These are phyloP conservation scores for Pteropus rufus DNA, from an alignment of 2,797 vertebrate genomes.

Conservation along the genomic window DNA sequence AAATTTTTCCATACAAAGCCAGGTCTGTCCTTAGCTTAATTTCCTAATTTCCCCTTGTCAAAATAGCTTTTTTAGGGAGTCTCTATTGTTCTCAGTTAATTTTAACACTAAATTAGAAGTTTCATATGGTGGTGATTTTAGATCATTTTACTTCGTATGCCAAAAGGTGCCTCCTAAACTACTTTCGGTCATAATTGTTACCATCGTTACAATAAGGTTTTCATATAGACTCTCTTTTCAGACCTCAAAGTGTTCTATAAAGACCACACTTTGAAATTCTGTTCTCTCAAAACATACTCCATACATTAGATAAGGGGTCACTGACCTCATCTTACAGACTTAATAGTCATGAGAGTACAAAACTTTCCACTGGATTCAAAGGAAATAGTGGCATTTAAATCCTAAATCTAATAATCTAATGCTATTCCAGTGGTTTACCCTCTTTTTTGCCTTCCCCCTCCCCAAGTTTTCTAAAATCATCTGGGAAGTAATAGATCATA, in stretches of 20 bases:
- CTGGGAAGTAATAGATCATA: conserved; percentile 72
- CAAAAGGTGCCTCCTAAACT: conserved; percentile 36
- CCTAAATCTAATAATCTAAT: conserved; percentile 65
- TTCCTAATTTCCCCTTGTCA: conserved; percentile 57
- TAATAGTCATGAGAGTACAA: not conserved
- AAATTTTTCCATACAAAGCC: conserved; percentile 38
- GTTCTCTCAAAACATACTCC: conserved; percentile 61
- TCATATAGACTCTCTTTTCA: conserved; percentile 44
- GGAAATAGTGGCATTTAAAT: conserved; percentile 60
- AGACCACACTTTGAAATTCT: conserved; percentile 58
- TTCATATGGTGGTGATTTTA: conserved; percentile 62
- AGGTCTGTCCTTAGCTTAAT: conserved; percentile 34
- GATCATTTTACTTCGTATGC: conserved; percentile 41
- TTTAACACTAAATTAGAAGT: conserved; percentile 67
- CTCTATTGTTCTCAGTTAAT: conserved; percentile 58
- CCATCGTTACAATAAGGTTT: conserved; percentile 55
- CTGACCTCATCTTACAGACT: conserved; percentile 56
- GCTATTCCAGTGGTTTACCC: conserved; percentile 56
- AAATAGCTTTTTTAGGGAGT: conserved; percentile 48
- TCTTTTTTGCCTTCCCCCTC: not conserved
- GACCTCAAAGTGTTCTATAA: conserved; percentile 57
- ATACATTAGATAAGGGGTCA: conserved; percentile 64
- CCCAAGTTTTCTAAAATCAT: conserved; percentile 64
- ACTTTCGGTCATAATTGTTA: conserved; percentile 45
- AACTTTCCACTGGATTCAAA: conserved; percentile 53